These are phyloP conservation scores for Therioaphis trifolii DNA, from an alignment of 2,888 invertebrate genomes.

Conservation along the genomic window DNA sequence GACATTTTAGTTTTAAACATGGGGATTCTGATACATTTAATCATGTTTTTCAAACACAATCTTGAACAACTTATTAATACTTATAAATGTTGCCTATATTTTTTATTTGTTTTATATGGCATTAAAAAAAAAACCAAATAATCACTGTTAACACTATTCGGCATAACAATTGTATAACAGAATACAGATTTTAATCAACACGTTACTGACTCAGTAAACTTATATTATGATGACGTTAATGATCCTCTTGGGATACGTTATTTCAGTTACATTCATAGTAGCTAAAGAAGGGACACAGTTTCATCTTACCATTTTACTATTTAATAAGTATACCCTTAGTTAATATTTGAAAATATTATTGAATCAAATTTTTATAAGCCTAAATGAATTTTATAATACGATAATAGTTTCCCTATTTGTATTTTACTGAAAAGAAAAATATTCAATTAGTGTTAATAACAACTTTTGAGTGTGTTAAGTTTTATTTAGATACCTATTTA, in stretches of 20 bases:
- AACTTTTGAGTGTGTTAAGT: no score
- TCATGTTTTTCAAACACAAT: no score
- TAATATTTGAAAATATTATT: conserved; percentile 6
- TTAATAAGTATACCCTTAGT: not conserved
- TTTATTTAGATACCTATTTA: no score
- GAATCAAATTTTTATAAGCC: not conserved
- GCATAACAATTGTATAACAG: not conserved
- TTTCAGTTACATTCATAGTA: conserved; percentile 21
- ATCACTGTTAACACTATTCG: not conserved
- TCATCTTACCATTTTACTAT: conserved; percentile 17
- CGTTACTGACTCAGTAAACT: not conserved
- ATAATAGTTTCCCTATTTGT: not conserved
- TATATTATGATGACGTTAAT: conserved; percentile 26
- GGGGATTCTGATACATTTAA: no score
- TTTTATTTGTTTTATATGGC: no score
- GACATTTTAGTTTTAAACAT: no score
- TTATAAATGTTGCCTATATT: no score
- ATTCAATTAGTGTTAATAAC: no score
- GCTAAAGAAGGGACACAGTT: not conserved
- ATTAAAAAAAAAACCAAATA: conserved; percentile 3
- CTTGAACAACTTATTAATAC: no score
- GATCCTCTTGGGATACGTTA: conserved; percentile 8
- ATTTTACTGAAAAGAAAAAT: not conserved
- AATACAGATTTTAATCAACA: conserved; percentile 38
- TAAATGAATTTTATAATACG: not conserved